Percentiles rank a stretch among this genome's conserved stretches.
Evolutionary conservation across 35 echinoderm and acorn worm genomes (phyloP).

Genomic region (Diadema setosum): DNA sequence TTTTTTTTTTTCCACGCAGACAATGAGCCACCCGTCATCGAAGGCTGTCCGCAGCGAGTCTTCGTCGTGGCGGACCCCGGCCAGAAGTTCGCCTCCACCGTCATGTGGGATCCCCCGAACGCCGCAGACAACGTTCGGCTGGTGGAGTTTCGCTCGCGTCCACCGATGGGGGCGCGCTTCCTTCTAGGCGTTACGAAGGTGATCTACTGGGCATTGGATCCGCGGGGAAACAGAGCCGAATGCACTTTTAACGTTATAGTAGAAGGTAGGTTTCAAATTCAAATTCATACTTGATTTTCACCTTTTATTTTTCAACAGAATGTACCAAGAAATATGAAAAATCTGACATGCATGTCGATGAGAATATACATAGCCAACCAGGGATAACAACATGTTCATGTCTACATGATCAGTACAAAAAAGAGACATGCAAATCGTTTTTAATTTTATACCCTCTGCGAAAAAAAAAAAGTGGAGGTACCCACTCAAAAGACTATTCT

Average conservation of each 20-base stretch:
- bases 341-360: no score
- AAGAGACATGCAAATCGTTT: no score
- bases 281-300: no score
- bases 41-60: conserved; percentile 11
- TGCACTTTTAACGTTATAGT: conserved; percentile 68
- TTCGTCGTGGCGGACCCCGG: conserved; percentile 16
- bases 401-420: no score
- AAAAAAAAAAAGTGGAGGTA: no score
- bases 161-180: conserved; percentile 24
- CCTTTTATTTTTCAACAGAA: no score
- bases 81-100: conserved; percentile 29
- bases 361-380: no score
- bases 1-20: no score
- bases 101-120: conserved; percentile 29
- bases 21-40: conserved; percentile 3
- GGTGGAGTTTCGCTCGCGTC: not conserved
- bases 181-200: conserved; percentile 56
- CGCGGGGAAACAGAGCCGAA: conserved; percentile 25
- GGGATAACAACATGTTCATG: no score
- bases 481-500: no score
- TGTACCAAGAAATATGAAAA: no score
- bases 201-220: conserved; percentile 65
- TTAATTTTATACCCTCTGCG: no score
- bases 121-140: conserved; percentile 54
- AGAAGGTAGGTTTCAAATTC: conserved; percentile 56